Evolutionary conservation across 2,888 invertebrate genomes (phyloP).

Genomic region (Stomorhina lunata): DNA sequence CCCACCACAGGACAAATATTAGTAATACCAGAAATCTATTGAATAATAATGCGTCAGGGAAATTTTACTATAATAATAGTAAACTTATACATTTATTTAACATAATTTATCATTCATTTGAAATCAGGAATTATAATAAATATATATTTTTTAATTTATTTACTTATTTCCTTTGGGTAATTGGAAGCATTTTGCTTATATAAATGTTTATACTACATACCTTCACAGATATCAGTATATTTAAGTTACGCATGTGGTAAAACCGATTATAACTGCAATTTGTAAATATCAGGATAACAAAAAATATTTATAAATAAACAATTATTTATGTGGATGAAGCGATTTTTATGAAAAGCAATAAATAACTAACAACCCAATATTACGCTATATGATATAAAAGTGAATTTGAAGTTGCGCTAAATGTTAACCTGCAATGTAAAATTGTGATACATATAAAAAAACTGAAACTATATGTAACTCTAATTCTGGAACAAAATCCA

Average conservation of each 20-base stretch:
- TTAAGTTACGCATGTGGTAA: not conserved
- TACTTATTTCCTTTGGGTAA: not conserved
- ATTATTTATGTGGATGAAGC: not conserved
- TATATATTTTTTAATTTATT: not conserved
- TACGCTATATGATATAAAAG: no score
- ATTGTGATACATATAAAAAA: no score
- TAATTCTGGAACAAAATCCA: no score
- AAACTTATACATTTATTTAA: no score
- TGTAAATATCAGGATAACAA: conserved; percentile 20
- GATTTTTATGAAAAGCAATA: not conserved
- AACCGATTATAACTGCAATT: conserved; percentile 34
- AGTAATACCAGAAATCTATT: not conserved
- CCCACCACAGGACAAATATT: not conserved
- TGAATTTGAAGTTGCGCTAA: no score
- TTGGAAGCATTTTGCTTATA: not conserved
- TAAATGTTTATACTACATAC: not conserved
- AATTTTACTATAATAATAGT: conserved; percentile 44
- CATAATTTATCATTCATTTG: conserved; percentile 50
- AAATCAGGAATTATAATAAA: conserved; percentile 42
- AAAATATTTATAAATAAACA: not conserved
- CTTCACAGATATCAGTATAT: not conserved
- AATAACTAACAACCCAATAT: no score
- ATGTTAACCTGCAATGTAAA: no score
- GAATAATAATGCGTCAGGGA: conserved; percentile 16
- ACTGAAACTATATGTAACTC: no score